Evolutionary conservation across 1,140 invertebrate genomes (phyloP).

Genomic region (Pseudomyrmex concolor): DNA sequence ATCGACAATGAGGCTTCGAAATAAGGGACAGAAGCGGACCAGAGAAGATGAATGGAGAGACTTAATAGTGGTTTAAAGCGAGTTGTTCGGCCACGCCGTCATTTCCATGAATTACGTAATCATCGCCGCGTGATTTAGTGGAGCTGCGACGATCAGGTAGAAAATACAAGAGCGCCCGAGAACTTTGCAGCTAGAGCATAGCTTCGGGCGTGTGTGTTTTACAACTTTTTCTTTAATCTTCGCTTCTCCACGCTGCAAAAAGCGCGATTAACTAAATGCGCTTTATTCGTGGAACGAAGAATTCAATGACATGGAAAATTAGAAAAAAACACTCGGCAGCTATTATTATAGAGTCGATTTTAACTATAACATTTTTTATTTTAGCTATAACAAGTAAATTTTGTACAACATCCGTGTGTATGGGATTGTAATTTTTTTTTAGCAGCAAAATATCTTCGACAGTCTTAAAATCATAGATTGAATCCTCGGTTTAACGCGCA

Average conservation of each 20-base stretch:
- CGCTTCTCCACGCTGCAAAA: not conserved
- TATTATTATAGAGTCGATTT: not conserved
- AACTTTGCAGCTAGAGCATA: not conserved
- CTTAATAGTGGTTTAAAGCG: constrained; percentile 61
- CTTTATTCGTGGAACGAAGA: not conserved
- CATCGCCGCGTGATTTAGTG: constrained; percentile 64
- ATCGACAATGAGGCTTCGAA: constrained; percentile 49
- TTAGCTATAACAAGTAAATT: constrained; percentile 2
- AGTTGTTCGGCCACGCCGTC: constrained; percentile 22
- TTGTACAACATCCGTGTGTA: not conserved
- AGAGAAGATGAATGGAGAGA: constrained; percentile 62
- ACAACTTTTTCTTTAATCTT: not conserved
- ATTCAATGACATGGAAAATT: not conserved
- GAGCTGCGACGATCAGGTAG: constrained; percentile 32
- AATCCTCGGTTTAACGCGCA: too few relatives aligned
- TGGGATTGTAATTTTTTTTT: not conserved
- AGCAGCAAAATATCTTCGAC: not conserved
- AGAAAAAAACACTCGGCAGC: not conserved
- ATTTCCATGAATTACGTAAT: constrained; percentile 67
- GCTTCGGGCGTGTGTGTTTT: not conserved
- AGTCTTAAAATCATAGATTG: not conserved
- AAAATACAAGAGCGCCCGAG: constrained; percentile 9
- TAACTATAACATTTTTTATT: too few relatives aligned
- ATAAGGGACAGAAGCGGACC: constrained; percentile 56
- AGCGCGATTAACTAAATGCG: too few relatives aligned